Conservation (phyloP, 2,113 vertebrate genomes). For the Mobula birostris region DNA sequence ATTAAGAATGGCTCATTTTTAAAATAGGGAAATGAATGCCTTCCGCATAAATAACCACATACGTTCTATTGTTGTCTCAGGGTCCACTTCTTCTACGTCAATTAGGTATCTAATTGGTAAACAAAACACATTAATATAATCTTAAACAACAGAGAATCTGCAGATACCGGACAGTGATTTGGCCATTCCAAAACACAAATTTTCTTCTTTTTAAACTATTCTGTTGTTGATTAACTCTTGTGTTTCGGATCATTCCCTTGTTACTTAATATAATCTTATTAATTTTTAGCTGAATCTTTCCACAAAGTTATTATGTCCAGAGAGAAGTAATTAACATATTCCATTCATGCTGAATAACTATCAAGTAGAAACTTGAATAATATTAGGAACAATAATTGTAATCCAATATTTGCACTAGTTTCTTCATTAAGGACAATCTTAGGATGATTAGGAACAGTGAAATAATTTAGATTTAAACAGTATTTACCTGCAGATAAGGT, state of each 20-base stretch:
- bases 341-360: not conserved
- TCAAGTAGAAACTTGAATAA: not conserved
- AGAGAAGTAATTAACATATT: not conserved
- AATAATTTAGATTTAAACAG: conserved; percentile 41
- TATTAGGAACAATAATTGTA: not conserved
- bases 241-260: too few species aligned
- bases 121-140: not conserved
- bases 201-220: too few species aligned
- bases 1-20: not conserved
- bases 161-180: too few species aligned
- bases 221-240: too few species aligned
- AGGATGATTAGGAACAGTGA: conserved; percentile 16
- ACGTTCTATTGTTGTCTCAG: conserved; percentile 55
- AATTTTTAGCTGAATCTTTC: not conserved
- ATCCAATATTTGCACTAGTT: not conserved
- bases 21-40: not conserved
- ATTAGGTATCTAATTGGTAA: conserved; percentile 50
- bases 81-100: conserved; percentile 61
- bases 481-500: conserved; percentile 61
- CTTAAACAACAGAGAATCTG: too few species aligned
- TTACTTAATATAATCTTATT: too few species aligned
- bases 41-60: conserved; percentile 39
- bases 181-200: too few species aligned
- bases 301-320: not conserved
- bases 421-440: conserved; percentile 32